phyloP scores from a whole-genome alignment of 2,888 invertebrate species.

The Erebia aethiops region DNA sequence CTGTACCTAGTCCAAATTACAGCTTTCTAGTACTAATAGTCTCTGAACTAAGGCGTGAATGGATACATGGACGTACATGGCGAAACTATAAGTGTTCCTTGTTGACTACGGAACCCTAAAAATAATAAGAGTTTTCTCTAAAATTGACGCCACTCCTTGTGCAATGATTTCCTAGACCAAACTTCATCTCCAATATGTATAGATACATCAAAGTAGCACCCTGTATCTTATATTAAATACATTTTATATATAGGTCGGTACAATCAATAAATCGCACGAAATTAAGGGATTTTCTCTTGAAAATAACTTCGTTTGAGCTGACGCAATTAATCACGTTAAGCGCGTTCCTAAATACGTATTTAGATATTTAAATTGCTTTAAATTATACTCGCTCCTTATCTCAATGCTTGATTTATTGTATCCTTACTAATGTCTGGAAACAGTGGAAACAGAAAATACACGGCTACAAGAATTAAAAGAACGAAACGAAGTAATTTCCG shows the following conservation, averaged over 20 bases:
- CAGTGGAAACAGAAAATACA: background rate
- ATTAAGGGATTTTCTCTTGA: constrained; percentile 12
- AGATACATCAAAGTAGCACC: too few species aligned
- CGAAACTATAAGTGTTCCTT: too few species aligned
- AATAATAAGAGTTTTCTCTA: too few species aligned
- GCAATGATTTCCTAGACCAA: too few species aligned
- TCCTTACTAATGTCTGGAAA: background rate
- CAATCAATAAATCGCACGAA: constrained; percentile 8
- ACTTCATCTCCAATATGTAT: too few species aligned
- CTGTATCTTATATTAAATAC: too few species aligned
- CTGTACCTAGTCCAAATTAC: too few species aligned
- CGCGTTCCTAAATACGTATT: constrained; percentile 2
- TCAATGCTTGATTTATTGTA: constrained; percentile 13
- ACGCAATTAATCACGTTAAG: constrained; percentile 18
- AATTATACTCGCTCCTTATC: constrained; percentile 9
- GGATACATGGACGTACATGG: too few species aligned
- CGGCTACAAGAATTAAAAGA: background rate
- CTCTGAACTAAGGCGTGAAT: too few species aligned
- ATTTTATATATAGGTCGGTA: background rate
- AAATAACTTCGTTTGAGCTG: constrained; percentile 16
- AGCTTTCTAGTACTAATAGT: too few species aligned
- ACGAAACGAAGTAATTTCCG: background rate
- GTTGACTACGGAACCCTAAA: too few species aligned
- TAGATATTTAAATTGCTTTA: constrained; percentile 23
- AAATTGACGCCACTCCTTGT: too few species aligned